phyloP scores from a whole-genome alignment of 2,113 vertebrate genomes.

The Pitta sordida region DNA sequence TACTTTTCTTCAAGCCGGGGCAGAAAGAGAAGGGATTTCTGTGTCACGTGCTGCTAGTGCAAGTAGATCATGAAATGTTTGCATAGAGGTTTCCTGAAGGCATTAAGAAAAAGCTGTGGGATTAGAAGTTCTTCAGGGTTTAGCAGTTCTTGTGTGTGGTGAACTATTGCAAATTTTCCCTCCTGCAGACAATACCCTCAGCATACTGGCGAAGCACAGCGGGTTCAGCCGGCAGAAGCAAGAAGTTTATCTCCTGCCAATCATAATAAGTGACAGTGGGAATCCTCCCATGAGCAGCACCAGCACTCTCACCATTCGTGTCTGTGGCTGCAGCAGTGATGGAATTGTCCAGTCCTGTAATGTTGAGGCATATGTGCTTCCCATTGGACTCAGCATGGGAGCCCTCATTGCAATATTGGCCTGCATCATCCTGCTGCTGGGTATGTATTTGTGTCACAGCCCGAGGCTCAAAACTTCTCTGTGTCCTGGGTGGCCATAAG shows the following conservation, averaged over 20 bases:
- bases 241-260: constrained; percentile 93
- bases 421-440: constrained; percentile 93
- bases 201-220: constrained; percentile 91
- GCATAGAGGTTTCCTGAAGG: not conserved
- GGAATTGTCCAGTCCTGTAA: constrained; percentile 94
- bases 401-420: constrained; percentile 96
- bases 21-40: not conserved
- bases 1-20: not conserved
- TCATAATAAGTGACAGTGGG: constrained; percentile 93
- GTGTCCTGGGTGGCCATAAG: not conserved
- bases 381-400: constrained; percentile 98
- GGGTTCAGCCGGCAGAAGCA: constrained; percentile 95
- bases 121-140: not conserved
- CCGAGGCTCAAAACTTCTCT: not conserved
- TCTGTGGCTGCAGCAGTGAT: constrained; percentile 94
- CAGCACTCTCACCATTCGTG: constrained; percentile 94
- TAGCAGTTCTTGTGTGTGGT: not conserved
- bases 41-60: not conserved
- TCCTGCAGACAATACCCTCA: constrained; percentile 91
- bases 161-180: not conserved
- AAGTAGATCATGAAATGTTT: rapidly evolving
- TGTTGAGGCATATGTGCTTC: constrained; percentile 92
- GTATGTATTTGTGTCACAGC: constrained; percentile 70
- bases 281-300: constrained; percentile 96
- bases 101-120: not conserved